phyloP scores from a whole-genome alignment of 2,113 vertebrate genomes.

The Tenrec ecaudatus region DNA sequence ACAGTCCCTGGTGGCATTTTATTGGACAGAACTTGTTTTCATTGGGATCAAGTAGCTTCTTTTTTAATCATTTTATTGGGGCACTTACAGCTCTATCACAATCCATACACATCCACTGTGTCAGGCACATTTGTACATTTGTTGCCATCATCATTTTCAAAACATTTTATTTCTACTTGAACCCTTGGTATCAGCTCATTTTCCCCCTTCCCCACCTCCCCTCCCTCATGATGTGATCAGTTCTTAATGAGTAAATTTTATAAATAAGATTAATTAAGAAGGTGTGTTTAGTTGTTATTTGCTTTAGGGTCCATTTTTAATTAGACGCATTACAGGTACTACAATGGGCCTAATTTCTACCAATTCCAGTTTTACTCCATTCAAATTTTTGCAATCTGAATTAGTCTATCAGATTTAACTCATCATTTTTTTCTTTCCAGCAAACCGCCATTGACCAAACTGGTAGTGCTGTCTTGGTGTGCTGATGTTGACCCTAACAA shows the following conservation, averaged over 20 bases:
- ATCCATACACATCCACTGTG: no score
- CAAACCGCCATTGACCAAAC: no score
- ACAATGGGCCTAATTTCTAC: not conserved
- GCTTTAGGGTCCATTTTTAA: constrained; percentile 7
- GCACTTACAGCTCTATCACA: no score
- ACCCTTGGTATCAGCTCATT: no score
- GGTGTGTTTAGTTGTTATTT: constrained; percentile 12
- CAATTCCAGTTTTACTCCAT: not conserved
- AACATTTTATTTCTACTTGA: no score
- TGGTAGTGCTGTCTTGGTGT: no score
- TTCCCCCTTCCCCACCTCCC: no score
- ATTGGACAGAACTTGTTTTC: constrained; percentile 22
- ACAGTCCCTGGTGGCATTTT: not conserved
- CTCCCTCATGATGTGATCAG: not conserved
- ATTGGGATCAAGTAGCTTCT: not conserved
- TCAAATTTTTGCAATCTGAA: constrained; percentile 36
- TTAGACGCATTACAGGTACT: not conserved
- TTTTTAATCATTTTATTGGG: no score
- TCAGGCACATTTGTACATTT: no score
- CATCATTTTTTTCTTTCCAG: not conserved
- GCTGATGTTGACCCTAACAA: no score
- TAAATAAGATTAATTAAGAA: constrained; percentile 42
- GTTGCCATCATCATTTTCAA: no score
- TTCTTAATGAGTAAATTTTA: constrained; percentile 40
- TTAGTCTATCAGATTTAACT: constrained; percentile 17